Conservation (phyloP, 2,888 invertebrate species). For the Agrochola macilenta region DNA sequence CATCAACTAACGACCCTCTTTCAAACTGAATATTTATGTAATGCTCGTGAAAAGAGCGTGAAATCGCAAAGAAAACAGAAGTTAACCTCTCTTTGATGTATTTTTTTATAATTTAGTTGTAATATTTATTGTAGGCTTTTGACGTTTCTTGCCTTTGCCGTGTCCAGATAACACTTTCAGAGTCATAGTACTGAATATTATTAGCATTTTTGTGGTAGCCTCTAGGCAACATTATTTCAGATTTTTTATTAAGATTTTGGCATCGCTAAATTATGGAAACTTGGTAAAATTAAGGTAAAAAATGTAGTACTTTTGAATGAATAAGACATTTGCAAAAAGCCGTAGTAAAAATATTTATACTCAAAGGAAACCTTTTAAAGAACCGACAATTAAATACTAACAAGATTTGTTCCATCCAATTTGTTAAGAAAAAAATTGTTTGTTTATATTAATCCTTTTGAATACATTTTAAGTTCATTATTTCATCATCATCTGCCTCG, state of each 20-base stretch:
- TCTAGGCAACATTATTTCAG: conserved; percentile 12
- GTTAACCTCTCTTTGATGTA: conserved; percentile 68
- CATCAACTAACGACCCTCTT: conserved; percentile 59
- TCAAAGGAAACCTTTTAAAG: neutral
- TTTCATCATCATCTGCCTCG: neutral
- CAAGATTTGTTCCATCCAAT: neutral
- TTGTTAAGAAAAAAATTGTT: neutral
- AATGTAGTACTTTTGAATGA: neutral
- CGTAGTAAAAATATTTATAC: neutral
- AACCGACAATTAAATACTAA: neutral
- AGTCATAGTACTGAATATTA: conserved; percentile 29
- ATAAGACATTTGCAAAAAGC: neutral
- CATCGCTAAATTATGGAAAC: conserved; percentile 14
- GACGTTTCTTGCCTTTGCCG: conserved; percentile 10
- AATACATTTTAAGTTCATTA: neutral
- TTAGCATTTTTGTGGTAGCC: conserved; percentile 21
- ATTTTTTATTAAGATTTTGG: conserved; percentile 16
- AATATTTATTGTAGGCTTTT: conserved; percentile 34
- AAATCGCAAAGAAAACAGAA: conserved; percentile 73
- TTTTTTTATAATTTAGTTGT: conserved; percentile 68
- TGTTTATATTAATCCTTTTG: neutral
- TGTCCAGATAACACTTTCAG: conserved; percentile 17
- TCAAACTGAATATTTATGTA: conserved; percentile 70
- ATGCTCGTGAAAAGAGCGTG: conserved; percentile 66
- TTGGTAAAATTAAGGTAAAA: neutral